Base-by-base conservation (phyloP, 2,888 invertebrate genomes). In the Salpingus planirostris region DNA sequence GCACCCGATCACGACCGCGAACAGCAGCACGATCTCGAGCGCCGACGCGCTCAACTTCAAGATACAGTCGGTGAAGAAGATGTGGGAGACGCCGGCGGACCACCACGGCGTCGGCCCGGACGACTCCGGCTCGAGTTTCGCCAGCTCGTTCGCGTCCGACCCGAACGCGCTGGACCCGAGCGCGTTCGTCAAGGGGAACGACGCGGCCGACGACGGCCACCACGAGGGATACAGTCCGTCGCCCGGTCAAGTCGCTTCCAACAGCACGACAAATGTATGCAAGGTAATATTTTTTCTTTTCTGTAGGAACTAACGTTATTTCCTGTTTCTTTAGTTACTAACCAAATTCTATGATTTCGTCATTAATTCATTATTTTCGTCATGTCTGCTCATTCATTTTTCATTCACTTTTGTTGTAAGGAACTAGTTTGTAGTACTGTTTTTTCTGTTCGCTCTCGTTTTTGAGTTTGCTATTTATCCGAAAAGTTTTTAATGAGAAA, bases 41-140 rank as follows among this genome's bases (percentile, higher is more conserved):
- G 90, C 90, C 21, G 93, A 93, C 64, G 59, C 59, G 10, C 75
- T 93, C 46, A 90, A 90, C 67, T 77, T 88, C 67, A 93, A 93
- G 69, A 92, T 93, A 50, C 90, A 90, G 21, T 88, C 90, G 43
- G 92, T 92, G 24, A 93, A 93, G 65, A 88, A 85, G 42, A 83
- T 84, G 11, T 87, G 86, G 86, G 86, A 87, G 55, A 46, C 44
- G 2, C 39, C 42, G 6, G 25, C 44, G 11, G 80, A 80, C 52
- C 72, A 72, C 45, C n/a, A n/a, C n/a, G 63, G 65, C 26, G 66
- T 73, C 49, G 49, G 51, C 12, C 65, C 71, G 59, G 66, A 76
- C 59, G 63, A 62, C 33, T 42, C 36, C 33, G 57, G 38, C 41
- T 50, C 49, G 27, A 58, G 46, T 36, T 57, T 59, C 22, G 43